Evolutionary conservation across 2,797 vertebrate genomes (phyloP), one percentile per base, ranked within the genome.

Genomic region (Enteromius viviparus): DNA sequence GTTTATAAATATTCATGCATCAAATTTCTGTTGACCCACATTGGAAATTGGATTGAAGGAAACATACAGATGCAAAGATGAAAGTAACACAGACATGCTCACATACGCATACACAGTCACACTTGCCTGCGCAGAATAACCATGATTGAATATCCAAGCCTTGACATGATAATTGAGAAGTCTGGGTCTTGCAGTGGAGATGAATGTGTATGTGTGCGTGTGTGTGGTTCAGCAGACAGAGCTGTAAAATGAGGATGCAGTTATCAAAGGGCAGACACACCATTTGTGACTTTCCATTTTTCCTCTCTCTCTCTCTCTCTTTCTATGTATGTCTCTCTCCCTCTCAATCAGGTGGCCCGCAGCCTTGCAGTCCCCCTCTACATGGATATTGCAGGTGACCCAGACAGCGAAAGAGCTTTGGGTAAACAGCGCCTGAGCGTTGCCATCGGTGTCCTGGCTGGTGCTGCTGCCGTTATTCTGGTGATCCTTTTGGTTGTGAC

Each of bases 401-500:
- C 97, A 32, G 97, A 97, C 92, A 97, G 96, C 0, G 97, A 99
- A 77, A 91, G 93, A 0, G 91, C 92, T 40, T 91, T 97, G 81
- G 97, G 97, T 90, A 98, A 99, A 81, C 97, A 98, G 89, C 91
- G 96, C 26, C 95, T 98, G 49, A 97, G 96, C n/a, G 97, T 99
- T 77, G 97, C 97, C 42, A 96, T 98, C 0, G 98, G 97, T 0
- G 96, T 98, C 76, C 95, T 99, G 76, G 97, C 97, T 0, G 98
- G 97, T 49, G 96, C 97, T 7, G 96, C 97, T 62, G 96, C 96
- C 0, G 97, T 99, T 86, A 96, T 99, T 85, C 93, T 99, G 2
- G 96, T 99, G 69, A 97, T 99, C 89, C 92, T 98, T 29, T 94
- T 97, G 29, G 98, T 98, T 2, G 96, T 98, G 80, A 96, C 96